A percentile compares a stretch with the other conserved stretches of the same genome.
phyloP scores from a whole-genome alignment of 2,797 vertebrate genomes.

The Gephyroberyx darwinii region DNA sequence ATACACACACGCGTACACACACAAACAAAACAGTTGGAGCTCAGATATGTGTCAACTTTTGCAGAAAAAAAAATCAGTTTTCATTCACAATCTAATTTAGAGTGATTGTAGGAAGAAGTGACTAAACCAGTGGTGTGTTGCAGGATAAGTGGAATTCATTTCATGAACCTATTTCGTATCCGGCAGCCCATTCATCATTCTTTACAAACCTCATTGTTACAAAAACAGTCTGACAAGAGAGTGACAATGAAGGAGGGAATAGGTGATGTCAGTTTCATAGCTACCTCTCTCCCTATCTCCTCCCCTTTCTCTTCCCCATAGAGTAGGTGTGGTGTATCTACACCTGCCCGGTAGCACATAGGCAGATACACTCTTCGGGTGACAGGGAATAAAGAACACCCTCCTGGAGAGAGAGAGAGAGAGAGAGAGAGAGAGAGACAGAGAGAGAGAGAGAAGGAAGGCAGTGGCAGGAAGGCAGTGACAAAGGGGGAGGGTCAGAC shows the following conservation, averaged over 20 bases:
- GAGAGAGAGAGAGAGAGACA: background rate
- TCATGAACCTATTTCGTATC: no score
- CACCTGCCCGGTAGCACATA: conserved; percentile 54
- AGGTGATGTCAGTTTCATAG: conserved; percentile 61
- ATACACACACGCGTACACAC: no score
- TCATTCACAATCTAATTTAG: background rate
- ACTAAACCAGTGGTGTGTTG: no score
- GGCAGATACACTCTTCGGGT: conserved; percentile 49
- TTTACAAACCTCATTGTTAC: no score
- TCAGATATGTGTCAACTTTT: background rate
- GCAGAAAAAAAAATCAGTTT: background rate
- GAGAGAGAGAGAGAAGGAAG: background rate
- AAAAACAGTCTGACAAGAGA: conserved; percentile 17
- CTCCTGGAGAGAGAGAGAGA: conserved; percentile 17
- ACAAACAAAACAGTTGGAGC: background rate
- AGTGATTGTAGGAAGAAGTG: background rate
- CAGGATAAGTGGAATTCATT: no score
- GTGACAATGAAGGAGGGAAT: conserved; percentile 35
- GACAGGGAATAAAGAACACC: conserved; percentile 37
- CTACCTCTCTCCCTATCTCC: conserved; percentile 45
- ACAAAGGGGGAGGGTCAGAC: conserved; percentile 33
- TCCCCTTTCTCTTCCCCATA: conserved; percentile 51
- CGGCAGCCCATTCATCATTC: no score
- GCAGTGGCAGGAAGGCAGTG: conserved; percentile 6
- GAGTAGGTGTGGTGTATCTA: conserved; percentile 58